A percentile compares a stretch with the other conserved stretches of the same genome.
phyloP scores from a whole-genome alignment of 2,113 vertebrate species.

The Pyrgilauda ruficollis region DNA sequence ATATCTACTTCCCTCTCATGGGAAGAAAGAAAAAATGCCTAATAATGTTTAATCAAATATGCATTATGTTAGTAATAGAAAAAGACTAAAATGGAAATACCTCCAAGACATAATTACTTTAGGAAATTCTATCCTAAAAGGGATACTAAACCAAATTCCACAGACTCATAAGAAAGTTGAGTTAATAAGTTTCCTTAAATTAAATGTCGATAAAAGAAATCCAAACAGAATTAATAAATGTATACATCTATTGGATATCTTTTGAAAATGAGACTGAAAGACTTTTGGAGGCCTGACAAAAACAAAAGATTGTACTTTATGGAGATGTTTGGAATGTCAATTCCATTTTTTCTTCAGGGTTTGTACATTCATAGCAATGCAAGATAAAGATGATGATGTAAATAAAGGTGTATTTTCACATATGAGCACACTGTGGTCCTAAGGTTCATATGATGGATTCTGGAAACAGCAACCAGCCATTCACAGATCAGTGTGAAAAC shows the following conservation, averaged over 20 bases:
- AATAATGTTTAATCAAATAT: neutral
- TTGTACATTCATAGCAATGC: neutral
- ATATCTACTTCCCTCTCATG: neutral
- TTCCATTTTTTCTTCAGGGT: neutral
- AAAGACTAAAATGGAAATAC: neutral
- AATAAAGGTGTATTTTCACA: neutral
- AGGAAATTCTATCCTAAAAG: neutral
- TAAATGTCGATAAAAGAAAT: neutral
- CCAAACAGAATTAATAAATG: neutral
- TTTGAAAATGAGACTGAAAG: neutral
- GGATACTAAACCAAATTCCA: neutral
- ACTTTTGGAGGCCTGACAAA: neutral
- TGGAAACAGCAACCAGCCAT: neutral
- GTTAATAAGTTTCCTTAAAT: neutral
- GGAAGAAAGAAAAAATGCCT: neutral
- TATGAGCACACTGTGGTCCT: neutral
- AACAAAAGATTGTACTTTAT: neutral
- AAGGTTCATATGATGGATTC: neutral
- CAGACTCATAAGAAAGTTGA: neutral
- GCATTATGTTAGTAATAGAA: neutral
- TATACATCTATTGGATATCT: neutral
- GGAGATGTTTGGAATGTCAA: neutral
- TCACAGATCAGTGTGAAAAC: neutral
- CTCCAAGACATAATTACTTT: neutral
- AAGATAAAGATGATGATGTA: neutral